Percentiles rank a stretch among this genome's conserved stretches.
Evolutionary conservation across 2,888 invertebrate species (phyloP).

Genomic region (Ligdia adustata): DNA sequence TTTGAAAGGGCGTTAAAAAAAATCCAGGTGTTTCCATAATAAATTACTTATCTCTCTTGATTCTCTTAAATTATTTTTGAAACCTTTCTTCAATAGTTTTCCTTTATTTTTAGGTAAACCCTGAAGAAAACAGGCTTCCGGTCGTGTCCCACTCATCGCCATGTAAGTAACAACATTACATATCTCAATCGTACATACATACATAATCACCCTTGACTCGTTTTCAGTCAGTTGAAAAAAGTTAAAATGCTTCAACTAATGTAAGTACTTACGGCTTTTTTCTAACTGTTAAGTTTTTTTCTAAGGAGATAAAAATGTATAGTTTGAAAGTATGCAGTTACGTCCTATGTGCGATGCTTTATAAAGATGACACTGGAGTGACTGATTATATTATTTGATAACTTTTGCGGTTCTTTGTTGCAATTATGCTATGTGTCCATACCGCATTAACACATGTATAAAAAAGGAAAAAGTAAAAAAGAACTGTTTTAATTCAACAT

Average conservation of each 20-base stretch:
- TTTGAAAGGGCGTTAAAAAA: too few species aligned
- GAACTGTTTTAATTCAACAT: too few species aligned
- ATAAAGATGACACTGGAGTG: too few species aligned
- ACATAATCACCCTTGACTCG: constrained; percentile 56
- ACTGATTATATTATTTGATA: too few species aligned
- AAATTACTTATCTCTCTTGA: not conserved
- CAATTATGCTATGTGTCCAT: too few species aligned
- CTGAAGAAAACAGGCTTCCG: constrained; percentile 73
- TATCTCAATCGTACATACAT: too few species aligned
- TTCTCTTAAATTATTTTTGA: not conserved
- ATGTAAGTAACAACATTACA: constrained; percentile 66
- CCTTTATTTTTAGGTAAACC: constrained; percentile 67
- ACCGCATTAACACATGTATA: too few species aligned
- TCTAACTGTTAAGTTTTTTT: not conserved
- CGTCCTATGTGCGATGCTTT: too few species aligned
- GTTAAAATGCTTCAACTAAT: not conserved
- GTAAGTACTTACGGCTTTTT: constrained; percentile 1
- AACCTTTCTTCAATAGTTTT: constrained; percentile 6
- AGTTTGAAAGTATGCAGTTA: not conserved
- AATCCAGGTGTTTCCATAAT: too few species aligned
- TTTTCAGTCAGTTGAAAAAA: constrained; percentile 26
- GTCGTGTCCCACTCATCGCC: constrained; percentile 74
- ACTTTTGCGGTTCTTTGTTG: too few species aligned
- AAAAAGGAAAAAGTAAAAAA: too few species aligned
- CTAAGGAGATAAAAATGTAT: not conserved